Evolutionary conservation across 2,888 invertebrate species (phyloP).

Genomic region (Epinotia demarniana): DNA sequence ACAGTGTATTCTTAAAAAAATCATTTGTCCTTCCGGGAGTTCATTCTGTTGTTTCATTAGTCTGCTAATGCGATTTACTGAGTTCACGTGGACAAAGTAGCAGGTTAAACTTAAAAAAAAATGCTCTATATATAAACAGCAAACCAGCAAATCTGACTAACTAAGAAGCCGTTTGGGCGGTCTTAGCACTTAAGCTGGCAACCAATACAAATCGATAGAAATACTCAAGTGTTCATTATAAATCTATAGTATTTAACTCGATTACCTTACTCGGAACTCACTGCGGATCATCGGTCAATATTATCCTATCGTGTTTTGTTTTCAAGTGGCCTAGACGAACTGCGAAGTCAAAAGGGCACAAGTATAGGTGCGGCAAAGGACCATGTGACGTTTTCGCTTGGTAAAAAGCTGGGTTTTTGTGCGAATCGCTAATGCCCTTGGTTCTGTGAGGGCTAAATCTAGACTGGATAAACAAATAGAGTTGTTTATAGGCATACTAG

Average conservation of each 20-base stretch:
- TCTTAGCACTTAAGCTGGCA: constrained; percentile 14
- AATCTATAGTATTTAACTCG: constrained; percentile 69
- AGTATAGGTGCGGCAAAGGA: too few species aligned
- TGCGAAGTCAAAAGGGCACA: neutral
- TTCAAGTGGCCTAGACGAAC: constrained; percentile 34
- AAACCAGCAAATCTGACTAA: neutral
- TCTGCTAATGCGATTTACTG: too few species aligned
- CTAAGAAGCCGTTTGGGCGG: neutral
- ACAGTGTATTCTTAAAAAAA: too few species aligned
- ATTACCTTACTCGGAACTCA: constrained; percentile 59
- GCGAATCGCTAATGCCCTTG: constrained; percentile 29
- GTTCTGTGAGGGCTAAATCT: constrained; percentile 19
- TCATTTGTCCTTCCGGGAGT: too few species aligned
- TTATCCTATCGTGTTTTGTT: constrained; percentile 28
- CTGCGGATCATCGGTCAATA: constrained; percentile 40
- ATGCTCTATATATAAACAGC: neutral
- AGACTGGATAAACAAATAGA: constrained; percentile 33
- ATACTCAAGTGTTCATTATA: constrained; percentile 61
- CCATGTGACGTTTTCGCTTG: neutral
- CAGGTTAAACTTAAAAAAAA: too few species aligned
- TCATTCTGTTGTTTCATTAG: too few species aligned
- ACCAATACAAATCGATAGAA: constrained; percentile 54
- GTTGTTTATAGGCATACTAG: constrained; percentile 6
- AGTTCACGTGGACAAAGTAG: too few species aligned
- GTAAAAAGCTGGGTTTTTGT: constrained; percentile 20